Percentiles rank a stretch among this genome's conserved stretches.
phyloP scores from a whole-genome alignment of 2,888 invertebrate genomes.

The Drosophila fulvimacula region DNA sequence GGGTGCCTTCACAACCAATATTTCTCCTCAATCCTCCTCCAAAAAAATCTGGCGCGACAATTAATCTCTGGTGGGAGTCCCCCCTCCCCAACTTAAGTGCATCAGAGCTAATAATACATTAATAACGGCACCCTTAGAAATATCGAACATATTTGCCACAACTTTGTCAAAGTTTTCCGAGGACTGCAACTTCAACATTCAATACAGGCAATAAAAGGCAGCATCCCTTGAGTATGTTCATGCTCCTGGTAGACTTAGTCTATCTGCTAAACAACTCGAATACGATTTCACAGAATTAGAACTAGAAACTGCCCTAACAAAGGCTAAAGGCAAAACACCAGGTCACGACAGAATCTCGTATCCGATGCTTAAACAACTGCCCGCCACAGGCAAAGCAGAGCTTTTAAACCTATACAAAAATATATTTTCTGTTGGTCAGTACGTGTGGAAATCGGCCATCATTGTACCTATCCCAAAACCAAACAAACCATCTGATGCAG shows the following conservation, averaged over 20 bases:
- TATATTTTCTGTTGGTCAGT: neutral
- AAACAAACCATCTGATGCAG: neutral
- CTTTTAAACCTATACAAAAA: constrained; percentile 1
- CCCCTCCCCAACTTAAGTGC: constrained; percentile 15
- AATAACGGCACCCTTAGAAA: constrained; percentile 9
- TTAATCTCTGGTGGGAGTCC: constrained; percentile 19
- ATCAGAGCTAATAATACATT: constrained; percentile 16
- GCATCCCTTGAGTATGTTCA: constrained; percentile 20
- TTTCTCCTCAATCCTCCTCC: constrained; percentile 23
- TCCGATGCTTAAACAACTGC: constrained; percentile 1
- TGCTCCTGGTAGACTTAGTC: neutral
- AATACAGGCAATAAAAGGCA: constrained; percentile 16
- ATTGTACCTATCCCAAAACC: neutral
- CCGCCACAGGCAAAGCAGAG: constrained; percentile 1
- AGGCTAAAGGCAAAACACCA: constrained; percentile 1
- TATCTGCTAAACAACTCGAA: constrained; percentile 2
- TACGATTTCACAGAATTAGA: neutral
- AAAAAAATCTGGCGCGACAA: constrained; percentile 30
- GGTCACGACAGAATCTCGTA: constrained; percentile 2
- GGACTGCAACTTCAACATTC: constrained; percentile 18
- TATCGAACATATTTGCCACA: constrained; percentile 14
- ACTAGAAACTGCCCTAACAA: constrained; percentile 3
- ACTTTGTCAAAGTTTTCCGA: constrained; percentile 16
- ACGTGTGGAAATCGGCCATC: neutral
- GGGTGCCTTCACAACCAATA: constrained; percentile 27